Percentiles rank a stretch among this genome's conserved stretches.
Evolutionary conservation across 2,888 invertebrate genomes (phyloP).

Genomic region (Lithophane leautieri): DNA sequence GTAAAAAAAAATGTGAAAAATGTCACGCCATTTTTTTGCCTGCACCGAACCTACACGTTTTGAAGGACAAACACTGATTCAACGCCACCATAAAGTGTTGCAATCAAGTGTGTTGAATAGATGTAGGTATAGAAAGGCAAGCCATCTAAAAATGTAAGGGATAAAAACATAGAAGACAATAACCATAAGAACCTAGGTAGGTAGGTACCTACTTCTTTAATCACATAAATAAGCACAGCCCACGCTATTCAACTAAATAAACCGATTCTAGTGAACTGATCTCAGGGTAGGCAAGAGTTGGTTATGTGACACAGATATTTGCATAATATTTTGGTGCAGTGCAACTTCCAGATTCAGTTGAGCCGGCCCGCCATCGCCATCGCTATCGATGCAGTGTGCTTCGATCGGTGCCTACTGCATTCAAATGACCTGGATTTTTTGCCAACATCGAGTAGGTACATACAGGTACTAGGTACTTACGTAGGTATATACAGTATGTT

Average conservation of each 20-base stretch:
- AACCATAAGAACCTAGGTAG: not conserved
- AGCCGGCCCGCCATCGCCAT: conserved; percentile 70
- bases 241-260: conserved; percentile 38
- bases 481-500: too few species aligned
- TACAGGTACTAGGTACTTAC: too few species aligned
- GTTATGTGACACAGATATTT: conserved; percentile 71
- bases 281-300: conserved; percentile 48
- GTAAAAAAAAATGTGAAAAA: not conserved
- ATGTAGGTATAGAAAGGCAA: not conserved
- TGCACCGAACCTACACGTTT: not conserved
- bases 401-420: conserved; percentile 61
- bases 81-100: not conserved
- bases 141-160: not conserved
- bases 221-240: conserved; percentile 28
- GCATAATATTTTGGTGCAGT: conserved; percentile 78
- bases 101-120: not conserved
- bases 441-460: conserved; percentile 21
- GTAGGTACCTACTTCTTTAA: not conserved
- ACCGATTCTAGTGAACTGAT: conserved; percentile 46
- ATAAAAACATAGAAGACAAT: not conserved
- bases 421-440: conserved; percentile 67
- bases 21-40: not conserved
- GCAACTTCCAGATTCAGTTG: conserved; percentile 70
- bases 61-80: not conserved
- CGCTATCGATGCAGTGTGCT: conserved; percentile 63